Conservation (phyloP, 2,888 invertebrate species). For the Seira sanloemensis region DNA sequence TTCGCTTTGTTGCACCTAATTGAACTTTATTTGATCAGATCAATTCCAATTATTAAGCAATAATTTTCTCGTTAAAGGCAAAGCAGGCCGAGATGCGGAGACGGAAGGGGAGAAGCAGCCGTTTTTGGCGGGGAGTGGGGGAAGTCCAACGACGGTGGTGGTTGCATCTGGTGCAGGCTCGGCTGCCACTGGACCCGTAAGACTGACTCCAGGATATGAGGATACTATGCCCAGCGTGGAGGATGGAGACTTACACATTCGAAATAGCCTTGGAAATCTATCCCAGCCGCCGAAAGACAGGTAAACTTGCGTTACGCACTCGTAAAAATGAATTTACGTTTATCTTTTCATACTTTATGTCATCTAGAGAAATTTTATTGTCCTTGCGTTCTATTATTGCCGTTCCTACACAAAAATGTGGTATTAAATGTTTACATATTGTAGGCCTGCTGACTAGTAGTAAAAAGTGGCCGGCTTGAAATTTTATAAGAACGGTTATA, state of each 20-base stretch:
- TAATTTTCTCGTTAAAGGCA: constrained; percentile 21
- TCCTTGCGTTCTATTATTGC: no score
- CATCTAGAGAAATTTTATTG: no score
- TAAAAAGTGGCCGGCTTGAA: no score
- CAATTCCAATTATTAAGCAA: background rate
- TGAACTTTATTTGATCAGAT: constrained; percentile 6
- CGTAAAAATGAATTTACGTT: no score
- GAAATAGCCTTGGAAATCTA: constrained; percentile 65
- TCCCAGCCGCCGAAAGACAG: constrained; percentile 87
- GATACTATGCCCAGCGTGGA: constrained; percentile 80
- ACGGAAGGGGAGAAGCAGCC: constrained; percentile 69
- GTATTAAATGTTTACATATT: no score
- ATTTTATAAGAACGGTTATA: no score
- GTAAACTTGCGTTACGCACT: no score
- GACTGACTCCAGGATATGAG: constrained; percentile 92
- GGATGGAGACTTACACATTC: constrained; percentile 68
- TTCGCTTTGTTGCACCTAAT: background rate
- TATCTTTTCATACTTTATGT: no score
- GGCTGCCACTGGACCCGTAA: constrained; percentile 82
- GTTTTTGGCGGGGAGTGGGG: constrained; percentile 63
- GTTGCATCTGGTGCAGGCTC: constrained; percentile 73
- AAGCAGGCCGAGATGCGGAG: constrained; percentile 35
- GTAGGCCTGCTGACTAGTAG: no score
- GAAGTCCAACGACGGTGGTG: constrained; percentile 54
- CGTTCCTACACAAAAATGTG: no score